These are phyloP conservation scores for Elachura formosa DNA, from an alignment of 2,113 vertebrate genomes.

Conservation along the genomic window DNA sequence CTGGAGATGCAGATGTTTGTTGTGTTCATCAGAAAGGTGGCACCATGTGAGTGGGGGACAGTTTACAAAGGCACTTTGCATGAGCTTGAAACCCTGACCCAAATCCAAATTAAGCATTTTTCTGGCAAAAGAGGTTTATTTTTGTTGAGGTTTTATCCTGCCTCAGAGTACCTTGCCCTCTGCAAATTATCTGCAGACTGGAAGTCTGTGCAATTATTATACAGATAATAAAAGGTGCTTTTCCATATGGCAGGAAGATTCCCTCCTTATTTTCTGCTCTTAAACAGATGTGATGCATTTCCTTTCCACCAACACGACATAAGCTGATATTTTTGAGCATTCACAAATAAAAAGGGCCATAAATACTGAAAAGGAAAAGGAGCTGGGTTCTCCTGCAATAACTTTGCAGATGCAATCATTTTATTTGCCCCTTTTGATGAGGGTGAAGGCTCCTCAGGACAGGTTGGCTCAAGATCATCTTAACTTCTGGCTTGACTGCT, in stretches of 20 bases:
- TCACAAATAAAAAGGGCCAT: not conserved
- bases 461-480: not conserved
- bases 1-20: not conserved
- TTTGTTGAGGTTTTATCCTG: not conserved
- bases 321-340: not conserved
- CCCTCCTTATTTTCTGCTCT: not conserved
- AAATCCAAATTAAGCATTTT: constrained; percentile 12
- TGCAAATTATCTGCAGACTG: constrained; percentile 7
- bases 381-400: not conserved
- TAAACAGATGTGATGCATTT: not conserved
- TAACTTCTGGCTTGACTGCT: not conserved
- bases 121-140: not conserved
- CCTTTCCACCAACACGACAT: not conserved
- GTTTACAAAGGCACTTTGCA: not conserved
- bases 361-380: not conserved
- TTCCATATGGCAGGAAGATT: not conserved
- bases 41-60: rapidly evolving
- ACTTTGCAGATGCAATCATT: not conserved
- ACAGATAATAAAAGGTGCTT: not conserved
- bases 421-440: not conserved
- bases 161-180: not conserved
- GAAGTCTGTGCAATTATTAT: not conserved
- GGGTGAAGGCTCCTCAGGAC: not conserved
- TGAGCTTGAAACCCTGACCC: not conserved
- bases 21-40: not conserved